Evolutionary conservation across 2,113 vertebrate species (phyloP).

Genomic region (Genyomyrus donnyi): DNA sequence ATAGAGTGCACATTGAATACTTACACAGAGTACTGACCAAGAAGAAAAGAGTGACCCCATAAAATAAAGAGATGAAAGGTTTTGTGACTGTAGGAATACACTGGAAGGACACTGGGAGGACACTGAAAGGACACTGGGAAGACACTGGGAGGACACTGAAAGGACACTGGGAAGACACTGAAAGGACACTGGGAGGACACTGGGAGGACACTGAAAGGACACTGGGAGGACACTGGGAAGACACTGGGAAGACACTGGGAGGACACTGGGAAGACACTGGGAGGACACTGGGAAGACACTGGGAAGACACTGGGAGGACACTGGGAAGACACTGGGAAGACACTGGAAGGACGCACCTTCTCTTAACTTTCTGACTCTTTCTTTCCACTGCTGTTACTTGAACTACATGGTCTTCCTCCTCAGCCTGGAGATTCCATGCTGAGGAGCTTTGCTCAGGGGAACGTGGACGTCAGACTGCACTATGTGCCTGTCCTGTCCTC

Average conservation of each 20-base stretch:
- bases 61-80: background rate
- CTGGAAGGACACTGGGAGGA: background rate
- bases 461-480: background rate
- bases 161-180: background rate
- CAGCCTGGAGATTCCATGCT: background rate
- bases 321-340: background rate
- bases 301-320: background rate
- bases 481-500: background rate
- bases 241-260: background rate
- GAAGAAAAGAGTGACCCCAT: background rate
- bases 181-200: too few relatives aligned
- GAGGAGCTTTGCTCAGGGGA: background rate
- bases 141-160: background rate
- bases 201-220: background rate
- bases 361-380: background rate
- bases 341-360: background rate
- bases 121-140: too few relatives aligned
- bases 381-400: background rate
- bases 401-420: background rate
- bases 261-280: too few relatives aligned
- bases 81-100: background rate
- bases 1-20: background rate
- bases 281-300: background rate
- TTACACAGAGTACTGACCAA: background rate
- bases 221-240: too few relatives aligned